Evolutionary conservation across 2,888 invertebrate species (phyloP), one percentile per base, ranked within the genome.

Genomic region (Abrostola tripartita): DNA sequence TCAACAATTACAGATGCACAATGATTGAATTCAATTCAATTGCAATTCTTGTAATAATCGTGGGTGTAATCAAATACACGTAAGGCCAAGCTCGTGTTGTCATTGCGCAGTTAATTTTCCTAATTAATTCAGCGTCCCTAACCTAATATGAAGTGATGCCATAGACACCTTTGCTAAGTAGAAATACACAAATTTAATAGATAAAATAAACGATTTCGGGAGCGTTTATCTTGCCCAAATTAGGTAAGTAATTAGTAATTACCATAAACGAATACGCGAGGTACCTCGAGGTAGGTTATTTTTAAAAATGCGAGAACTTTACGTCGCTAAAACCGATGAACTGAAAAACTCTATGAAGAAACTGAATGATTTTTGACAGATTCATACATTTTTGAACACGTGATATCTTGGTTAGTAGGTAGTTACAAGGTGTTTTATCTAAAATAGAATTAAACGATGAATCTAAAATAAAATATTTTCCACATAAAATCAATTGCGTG

Each of bases 21-120:
- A 74, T 79, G 75, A 82, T 82, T 82, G 70, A 80, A 79, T 79
- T 75, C 61, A 83, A 81, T 83, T 81, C 81, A 82, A 83, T 84
- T 81, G 80, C 76, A 79, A 64, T 75, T 75, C 78, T 79, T 75
- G 78, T 72, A 62, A 78, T 80, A 78, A 80, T 78, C 78, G 70
- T 77, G 77, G 73, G 77, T 77, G 77, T 76, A 78, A 80, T 80
- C 80, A 78, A 78, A 80, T 80, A 74, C 79, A 74, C 67, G 71
- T 79, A 71, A 79, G 79, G 80, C 52, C 77, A 77, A 52, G 50
- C 67, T 63, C 24, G 65, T 74, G 65, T 71, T 77, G 78, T 74
- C 70, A 60, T 66, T 65, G 61, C 60, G 51, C 44, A 65, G 55
- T 50, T 75, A 69, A 74, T 68, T 71, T 76, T 69, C 71, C 72